Conservation (phyloP, 2,113 vertebrate genomes). For the Jaculus jaculus region DNA sequence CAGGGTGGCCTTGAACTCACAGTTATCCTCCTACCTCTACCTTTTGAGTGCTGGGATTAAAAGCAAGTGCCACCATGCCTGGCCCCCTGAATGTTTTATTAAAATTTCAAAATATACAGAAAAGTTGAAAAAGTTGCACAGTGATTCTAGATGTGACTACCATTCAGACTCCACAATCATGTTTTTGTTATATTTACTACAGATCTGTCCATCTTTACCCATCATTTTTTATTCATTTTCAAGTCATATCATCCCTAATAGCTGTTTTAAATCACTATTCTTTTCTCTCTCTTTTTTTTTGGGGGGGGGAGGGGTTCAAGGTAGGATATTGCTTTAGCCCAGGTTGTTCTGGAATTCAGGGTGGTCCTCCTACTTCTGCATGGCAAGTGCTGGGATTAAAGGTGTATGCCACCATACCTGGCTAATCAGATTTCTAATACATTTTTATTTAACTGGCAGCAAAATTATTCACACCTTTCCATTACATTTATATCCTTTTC, state of each 20-base stretch:
- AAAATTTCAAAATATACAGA: slow-evolving; percentile 49
- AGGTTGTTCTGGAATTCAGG: too few relatives aligned
- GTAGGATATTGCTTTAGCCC: too few relatives aligned
- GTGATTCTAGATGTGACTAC: background rate
- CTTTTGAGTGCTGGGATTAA: too few relatives aligned
- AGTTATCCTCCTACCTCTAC: too few relatives aligned
- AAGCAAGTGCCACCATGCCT: too few relatives aligned
- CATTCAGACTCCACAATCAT: slow-evolving; percentile 12
- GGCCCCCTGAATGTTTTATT: background rate
- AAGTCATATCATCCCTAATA: background rate
- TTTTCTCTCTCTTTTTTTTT: background rate
- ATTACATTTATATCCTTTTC: background rate
- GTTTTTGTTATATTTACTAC: background rate
- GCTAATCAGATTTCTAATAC: background rate
- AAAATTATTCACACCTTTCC: slow-evolving; percentile 28
- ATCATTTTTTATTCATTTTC: slow-evolving; percentile 2
- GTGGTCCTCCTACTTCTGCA: too few relatives aligned
- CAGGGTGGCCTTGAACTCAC: too few relatives aligned
- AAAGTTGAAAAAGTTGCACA: slow-evolving; percentile 27
- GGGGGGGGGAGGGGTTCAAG: too few relatives aligned
- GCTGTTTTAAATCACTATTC: background rate
- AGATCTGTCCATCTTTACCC: background rate
- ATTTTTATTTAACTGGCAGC: slow-evolving; percentile 47
- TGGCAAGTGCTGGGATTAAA: too few relatives aligned
- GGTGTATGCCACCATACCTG: too few relatives aligned